phyloP scores from a whole-genome alignment of 2,888 invertebrate genomes.

The Zele albiditarsus region DNA sequence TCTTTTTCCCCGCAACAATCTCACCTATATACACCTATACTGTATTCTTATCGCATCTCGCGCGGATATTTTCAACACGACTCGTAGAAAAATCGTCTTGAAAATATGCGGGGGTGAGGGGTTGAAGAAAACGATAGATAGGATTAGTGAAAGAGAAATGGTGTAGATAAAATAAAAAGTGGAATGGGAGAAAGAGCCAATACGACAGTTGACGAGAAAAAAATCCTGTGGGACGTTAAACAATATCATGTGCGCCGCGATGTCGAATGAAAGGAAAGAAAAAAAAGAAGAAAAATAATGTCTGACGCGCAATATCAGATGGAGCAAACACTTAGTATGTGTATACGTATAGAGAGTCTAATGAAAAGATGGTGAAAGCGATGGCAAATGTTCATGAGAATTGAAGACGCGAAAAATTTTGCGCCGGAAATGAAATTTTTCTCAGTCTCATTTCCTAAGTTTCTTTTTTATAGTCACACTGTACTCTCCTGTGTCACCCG shows the following conservation, averaged over 20 bases:
- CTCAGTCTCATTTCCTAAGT: constrained; percentile 20
- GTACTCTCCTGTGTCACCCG: constrained; percentile 11
- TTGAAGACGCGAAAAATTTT: constrained; percentile 11
- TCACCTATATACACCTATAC: neutral
- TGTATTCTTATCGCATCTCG: constrained; percentile 21
- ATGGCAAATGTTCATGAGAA: constrained; percentile 31
- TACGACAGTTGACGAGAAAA: constrained; percentile 1
- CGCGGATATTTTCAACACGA: constrained; percentile 15
- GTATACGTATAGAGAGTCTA: constrained; percentile 15
- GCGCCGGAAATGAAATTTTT: constrained; percentile 34
- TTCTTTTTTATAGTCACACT: constrained; percentile 27
- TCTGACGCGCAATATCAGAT: neutral
- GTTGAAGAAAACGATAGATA: neutral
- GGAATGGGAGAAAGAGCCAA: constrained; percentile 19
- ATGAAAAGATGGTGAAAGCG: constrained; percentile 31
- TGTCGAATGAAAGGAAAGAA: neutral
- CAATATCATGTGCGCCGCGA: constrained; percentile 21
- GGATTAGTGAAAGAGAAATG: constrained; percentile 17
- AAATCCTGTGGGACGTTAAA: constrained; percentile 27
- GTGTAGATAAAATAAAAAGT: no score
- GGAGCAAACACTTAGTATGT: neutral
- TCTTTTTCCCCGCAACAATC: neutral
- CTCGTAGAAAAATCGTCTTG: constrained; percentile 19
- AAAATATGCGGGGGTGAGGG: neutral
- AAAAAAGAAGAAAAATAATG: neutral